Evolutionary conservation across 2,113 vertebrate genomes (phyloP).

Genomic region (Gambusia holbrooki): DNA sequence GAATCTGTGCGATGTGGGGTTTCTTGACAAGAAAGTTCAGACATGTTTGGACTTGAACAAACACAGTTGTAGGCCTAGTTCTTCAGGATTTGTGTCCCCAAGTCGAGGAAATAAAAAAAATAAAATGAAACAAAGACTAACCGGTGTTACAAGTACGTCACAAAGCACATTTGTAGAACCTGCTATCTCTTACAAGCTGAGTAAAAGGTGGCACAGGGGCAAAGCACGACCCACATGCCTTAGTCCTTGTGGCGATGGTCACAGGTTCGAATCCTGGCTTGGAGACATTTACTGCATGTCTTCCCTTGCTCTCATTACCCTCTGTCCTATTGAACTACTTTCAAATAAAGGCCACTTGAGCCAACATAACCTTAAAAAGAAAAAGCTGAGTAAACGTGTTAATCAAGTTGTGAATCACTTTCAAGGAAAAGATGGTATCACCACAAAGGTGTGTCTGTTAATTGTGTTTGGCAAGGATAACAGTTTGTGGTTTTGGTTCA

Average conservation of each 20-base stretch:
- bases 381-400: constrained; percentile 39
- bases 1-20: background rate
- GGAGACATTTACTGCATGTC: too few relatives aligned
- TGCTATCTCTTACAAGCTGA: constrained; percentile 14
- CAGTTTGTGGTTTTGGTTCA: constrained; percentile 8
- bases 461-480: constrained; percentile 1
- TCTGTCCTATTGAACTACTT: too few relatives aligned
- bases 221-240: too few relatives aligned
- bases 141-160: constrained; percentile 8
- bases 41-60: constrained; percentile 35
- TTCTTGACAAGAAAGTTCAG: background rate
- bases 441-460: constrained; percentile 4
- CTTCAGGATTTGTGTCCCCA: constrained; percentile 2
- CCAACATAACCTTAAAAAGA: too few relatives aligned
- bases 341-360: too few relatives aligned
- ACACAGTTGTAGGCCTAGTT: background rate
- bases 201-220: constrained; percentile 11
- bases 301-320: too few relatives aligned
- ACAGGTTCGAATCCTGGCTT: too few relatives aligned
- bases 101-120: background rate
- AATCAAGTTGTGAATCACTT: constrained; percentile 31
- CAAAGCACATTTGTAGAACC: constrained; percentile 40
- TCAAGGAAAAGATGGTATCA: background rate
- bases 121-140: constrained; percentile 5
- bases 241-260: too few relatives aligned